Evolutionary conservation across 2,113 vertebrate genomes (phyloP).

Genomic region (Mus pahari): DNA sequence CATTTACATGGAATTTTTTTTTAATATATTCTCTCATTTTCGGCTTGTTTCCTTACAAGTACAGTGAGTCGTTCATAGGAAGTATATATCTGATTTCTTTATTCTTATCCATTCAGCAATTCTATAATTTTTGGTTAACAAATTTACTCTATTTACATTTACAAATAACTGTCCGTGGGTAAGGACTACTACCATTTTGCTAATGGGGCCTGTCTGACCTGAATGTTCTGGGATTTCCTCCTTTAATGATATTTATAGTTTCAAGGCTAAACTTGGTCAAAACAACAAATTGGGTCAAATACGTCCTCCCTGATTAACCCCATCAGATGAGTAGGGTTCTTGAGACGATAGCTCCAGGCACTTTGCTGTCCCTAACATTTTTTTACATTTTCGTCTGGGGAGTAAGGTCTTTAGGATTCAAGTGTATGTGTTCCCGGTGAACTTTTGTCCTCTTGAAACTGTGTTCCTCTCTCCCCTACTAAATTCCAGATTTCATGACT

Average conservation of each 20-base stretch:
- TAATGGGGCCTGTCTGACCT: conserved; percentile 26
- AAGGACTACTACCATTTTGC: not conserved
- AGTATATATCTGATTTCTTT: not conserved
- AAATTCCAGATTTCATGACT: conserved; percentile 78
- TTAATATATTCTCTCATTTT: not conserved
- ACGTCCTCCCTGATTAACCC: not conserved
- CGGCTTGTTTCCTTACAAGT: not conserved
- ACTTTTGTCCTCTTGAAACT: conserved; percentile 69
- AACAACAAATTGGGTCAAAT: conserved; percentile 48
- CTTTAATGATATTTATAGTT: conserved; percentile 27
- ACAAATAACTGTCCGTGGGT: not conserved
- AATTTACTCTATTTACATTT: not conserved
- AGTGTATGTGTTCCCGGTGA: conserved; percentile 2
- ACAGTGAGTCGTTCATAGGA: not conserved
- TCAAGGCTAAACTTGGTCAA: conserved; percentile 27
- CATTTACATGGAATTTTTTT: not conserved
- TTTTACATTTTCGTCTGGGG: not conserved
- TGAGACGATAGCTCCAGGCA: conserved; percentile 14
- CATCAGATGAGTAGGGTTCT: not conserved
- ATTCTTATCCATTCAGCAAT: not conserved
- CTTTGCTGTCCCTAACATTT: conserved; percentile 55
- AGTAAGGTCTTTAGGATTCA: conserved; percentile 53
- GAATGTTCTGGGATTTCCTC: conserved; percentile 28
- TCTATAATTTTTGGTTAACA: not conserved
- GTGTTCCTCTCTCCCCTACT: conserved; percentile 68